phyloP scores from a whole-genome alignment of 1,140 invertebrate species.

The Drosophila gunungcola region DNA sequence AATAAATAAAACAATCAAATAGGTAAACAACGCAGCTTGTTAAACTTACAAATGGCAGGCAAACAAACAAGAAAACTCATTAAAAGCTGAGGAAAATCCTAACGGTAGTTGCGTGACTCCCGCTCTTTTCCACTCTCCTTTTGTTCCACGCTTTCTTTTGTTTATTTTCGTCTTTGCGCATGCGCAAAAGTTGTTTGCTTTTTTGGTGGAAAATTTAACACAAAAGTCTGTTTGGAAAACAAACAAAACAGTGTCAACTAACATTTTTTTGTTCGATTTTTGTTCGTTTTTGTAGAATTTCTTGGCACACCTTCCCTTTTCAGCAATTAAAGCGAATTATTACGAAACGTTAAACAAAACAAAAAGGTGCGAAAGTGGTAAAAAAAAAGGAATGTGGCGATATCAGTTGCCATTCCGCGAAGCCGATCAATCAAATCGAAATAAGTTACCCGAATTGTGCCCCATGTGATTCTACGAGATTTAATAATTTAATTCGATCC shows the following conservation, averaged over 20 bases:
- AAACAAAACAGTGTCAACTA: conserved; percentile 52
- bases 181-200: conserved; percentile 39
- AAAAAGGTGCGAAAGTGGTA: conserved; percentile 45
- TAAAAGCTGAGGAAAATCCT: conserved; percentile 54
- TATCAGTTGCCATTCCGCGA: conserved; percentile 31
- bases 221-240: conserved; percentile 13
- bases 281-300: conserved; percentile 38
- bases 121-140: conserved; percentile 7
- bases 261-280: conserved; percentile 12
- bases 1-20: conserved; percentile 58
- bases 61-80: conserved; percentile 73
- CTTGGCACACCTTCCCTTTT: conserved; percentile 46
- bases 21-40: conserved; percentile 63
- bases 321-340: conserved; percentile 57
- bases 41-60: conserved; percentile 70
- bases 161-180: conserved; percentile 53
- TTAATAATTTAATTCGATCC: conserved; percentile 27
- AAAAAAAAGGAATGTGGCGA: conserved; percentile 22
- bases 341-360: conserved; percentile 32
- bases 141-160: conserved; percentile 14
- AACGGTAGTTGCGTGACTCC: conserved; percentile 67
- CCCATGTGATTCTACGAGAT: conserved; percentile 58
- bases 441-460: conserved; percentile 24
- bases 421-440: conserved; percentile 36
- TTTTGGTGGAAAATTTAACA: conserved; percentile 35